Evolutionary conservation across 2,888 invertebrate species (phyloP).

Genomic region (Cloeon dipterum): DNA sequence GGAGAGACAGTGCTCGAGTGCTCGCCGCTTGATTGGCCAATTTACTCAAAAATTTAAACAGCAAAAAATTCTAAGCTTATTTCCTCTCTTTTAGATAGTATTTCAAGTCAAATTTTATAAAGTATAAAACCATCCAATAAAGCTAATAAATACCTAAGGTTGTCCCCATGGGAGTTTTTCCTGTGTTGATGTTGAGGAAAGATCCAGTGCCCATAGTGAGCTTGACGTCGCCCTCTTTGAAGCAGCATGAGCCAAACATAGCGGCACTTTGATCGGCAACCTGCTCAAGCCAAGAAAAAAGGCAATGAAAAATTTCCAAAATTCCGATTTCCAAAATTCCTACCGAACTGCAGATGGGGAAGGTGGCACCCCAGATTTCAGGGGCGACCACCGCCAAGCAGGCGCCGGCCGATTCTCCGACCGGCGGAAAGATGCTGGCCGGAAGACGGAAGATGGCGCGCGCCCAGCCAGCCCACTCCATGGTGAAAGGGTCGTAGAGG

Average conservation of each 20-base stretch:
- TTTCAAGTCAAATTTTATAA: too few species aligned
- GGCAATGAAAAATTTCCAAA: not conserved
- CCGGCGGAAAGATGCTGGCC: constrained; percentile 45
- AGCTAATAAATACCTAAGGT: constrained; percentile 33
- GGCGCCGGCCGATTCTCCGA: constrained; percentile 52
- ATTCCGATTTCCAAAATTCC: constrained; percentile 18
- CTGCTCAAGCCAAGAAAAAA: constrained; percentile 18
- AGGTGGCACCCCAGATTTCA: constrained; percentile 45
- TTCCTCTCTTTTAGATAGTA: too few species aligned
- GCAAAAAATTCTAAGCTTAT: too few species aligned
- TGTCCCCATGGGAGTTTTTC: constrained; percentile 49
- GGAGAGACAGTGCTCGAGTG: too few species aligned
- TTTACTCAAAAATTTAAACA: too few species aligned
- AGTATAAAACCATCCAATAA: not conserved
- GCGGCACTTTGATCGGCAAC: constrained; percentile 79
- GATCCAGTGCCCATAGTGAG: constrained; percentile 82
- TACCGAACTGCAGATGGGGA: constrained; percentile 59
- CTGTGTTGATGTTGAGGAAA: constrained; percentile 70
- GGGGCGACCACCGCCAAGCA: constrained; percentile 43
- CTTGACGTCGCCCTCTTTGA: constrained; percentile 53
- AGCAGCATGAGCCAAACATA: constrained; percentile 69
- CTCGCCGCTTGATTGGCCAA: too few species aligned
- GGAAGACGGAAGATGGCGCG: constrained; percentile 51
- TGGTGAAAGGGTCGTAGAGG: constrained; percentile 76
- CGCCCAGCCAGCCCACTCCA: constrained; percentile 60